phyloP scores from a whole-genome alignment of 1,140 invertebrate genomes.

The Gonioctena quinquepunctata region DNA sequence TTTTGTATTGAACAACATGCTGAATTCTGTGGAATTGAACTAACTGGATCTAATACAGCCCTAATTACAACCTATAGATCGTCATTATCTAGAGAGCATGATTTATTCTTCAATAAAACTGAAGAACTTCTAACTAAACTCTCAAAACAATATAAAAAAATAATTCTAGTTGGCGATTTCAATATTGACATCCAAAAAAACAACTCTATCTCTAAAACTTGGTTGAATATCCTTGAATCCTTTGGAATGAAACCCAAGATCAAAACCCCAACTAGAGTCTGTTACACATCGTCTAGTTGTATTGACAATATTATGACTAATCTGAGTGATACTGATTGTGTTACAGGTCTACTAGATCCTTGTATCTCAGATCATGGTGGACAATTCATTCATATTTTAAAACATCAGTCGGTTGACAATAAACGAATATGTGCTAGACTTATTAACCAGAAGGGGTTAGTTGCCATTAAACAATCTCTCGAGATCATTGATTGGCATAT shows the following conservation, averaged over 20 bases:
- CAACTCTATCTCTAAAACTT: neutral
- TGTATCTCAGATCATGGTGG: neutral
- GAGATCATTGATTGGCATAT: neutral
- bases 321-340: neutral
- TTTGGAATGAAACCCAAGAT: neutral
- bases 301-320: neutral
- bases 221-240: neutral
- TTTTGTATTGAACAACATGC: conserved; percentile 2
- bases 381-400: neutral
- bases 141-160: neutral
- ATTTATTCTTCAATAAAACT: neutral
- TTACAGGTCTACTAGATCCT: neutral
- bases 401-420: neutral
- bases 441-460: neutral
- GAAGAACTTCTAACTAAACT: neutral
- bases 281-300: neutral
- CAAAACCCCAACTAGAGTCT: neutral
- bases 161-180: neutral
- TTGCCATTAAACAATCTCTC: neutral
- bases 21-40: neutral
- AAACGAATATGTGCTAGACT: neutral
- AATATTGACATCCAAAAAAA: neutral
- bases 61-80: neutral
- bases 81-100: neutral
- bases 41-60: neutral